phyloP scores from a whole-genome alignment of 2,113 vertebrate genomes.

The Etia nguti region DNA sequence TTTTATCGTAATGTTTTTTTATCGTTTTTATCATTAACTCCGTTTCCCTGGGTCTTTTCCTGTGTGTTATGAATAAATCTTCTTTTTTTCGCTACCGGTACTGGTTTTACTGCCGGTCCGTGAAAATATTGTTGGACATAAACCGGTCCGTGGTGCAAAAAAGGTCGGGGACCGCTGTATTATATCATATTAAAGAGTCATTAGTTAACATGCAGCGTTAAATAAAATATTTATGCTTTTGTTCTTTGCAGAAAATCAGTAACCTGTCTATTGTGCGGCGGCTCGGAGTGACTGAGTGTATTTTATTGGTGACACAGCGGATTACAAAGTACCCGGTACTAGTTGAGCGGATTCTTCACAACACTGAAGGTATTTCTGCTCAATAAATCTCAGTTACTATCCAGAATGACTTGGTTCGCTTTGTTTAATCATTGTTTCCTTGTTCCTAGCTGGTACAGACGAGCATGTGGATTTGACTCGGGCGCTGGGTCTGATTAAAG shows the following conservation, averaged over 20 bases:
- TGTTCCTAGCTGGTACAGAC: conserved; percentile 74
- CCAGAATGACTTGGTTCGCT: too few relatives aligned
- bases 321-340: conserved; percentile 95
- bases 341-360: conserved; percentile 87
- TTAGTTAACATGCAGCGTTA: not conserved
- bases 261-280: conserved; percentile 85
- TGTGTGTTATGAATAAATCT: too few relatives aligned
- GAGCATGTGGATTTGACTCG: conserved; percentile 81
- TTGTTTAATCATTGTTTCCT: not conserved
- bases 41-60: too few relatives aligned
- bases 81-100: too few relatives aligned
- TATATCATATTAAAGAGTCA: fast-evolving
- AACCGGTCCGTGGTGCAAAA: too few relatives aligned
- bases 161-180: too few relatives aligned
- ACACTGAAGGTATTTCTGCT: conserved; percentile 81
- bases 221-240: not conserved
- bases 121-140: too few relatives aligned
- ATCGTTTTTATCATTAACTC: too few relatives aligned
- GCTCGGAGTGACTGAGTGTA: conserved; percentile 88
- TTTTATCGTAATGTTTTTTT: too few relatives aligned
- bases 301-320: conserved; percentile 91
- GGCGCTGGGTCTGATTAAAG: conserved; percentile 83
- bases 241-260: conserved; percentile 81
- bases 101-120: too few relatives aligned
- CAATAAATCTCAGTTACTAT: not conserved